These are phyloP conservation scores for Opisthograptis luteolata DNA, from an alignment of 2,888 invertebrate genomes.

Conservation along the genomic window DNA sequence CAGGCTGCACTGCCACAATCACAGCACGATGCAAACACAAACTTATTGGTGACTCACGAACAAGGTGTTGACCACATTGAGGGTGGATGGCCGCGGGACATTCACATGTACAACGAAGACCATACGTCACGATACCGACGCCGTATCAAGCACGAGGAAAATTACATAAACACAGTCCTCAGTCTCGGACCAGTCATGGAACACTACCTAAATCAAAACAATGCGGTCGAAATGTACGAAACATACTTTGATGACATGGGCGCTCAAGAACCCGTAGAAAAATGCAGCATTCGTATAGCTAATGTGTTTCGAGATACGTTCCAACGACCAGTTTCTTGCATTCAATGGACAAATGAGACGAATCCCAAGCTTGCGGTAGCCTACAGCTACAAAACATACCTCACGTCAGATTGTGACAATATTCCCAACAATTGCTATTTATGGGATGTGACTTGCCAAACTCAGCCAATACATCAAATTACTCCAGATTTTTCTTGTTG, in stretches of 20 bases:
- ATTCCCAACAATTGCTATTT: slow-evolving; percentile 83
- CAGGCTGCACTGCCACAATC: slow-evolving; percentile 77
- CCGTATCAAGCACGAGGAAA: slow-evolving; percentile 91
- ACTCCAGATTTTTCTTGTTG: slow-evolving; percentile 62
- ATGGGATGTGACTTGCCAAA: slow-evolving; percentile 86
- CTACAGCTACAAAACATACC: slow-evolving; percentile 74
- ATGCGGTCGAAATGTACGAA: slow-evolving; percentile 91
- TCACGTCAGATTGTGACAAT: slow-evolving; percentile 34
- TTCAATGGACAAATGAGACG: slow-evolving; percentile 89
- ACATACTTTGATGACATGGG: slow-evolving; percentile 87
- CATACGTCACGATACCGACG: slow-evolving; percentile 89
- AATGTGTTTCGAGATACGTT: slow-evolving; percentile 87
- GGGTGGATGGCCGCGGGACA: slow-evolving; percentile 94
- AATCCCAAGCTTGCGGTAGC: slow-evolving; percentile 87
- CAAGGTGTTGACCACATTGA: slow-evolving; percentile 89
- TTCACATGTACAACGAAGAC: slow-evolving; percentile 87
- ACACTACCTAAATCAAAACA: slow-evolving; percentile 90
- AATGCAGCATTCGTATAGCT: slow-evolving; percentile 84
- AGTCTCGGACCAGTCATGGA: slow-evolving; percentile 84
- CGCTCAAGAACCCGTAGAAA: slow-evolving; percentile 79
- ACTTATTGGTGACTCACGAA: slow-evolving; percentile 81
- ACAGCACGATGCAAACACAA: slow-evolving; percentile 85
- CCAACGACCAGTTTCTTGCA: slow-evolving; percentile 80
- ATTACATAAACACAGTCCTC: slow-evolving; percentile 87
- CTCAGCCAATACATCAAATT: slow-evolving; percentile 58